Percentiles rank a stretch among this genome's conserved stretches.
These are phyloP conservation scores for Kradibia gibbosae DNA, from an alignment of 1,140 invertebrate genomes.

Conservation along the genomic window DNA sequence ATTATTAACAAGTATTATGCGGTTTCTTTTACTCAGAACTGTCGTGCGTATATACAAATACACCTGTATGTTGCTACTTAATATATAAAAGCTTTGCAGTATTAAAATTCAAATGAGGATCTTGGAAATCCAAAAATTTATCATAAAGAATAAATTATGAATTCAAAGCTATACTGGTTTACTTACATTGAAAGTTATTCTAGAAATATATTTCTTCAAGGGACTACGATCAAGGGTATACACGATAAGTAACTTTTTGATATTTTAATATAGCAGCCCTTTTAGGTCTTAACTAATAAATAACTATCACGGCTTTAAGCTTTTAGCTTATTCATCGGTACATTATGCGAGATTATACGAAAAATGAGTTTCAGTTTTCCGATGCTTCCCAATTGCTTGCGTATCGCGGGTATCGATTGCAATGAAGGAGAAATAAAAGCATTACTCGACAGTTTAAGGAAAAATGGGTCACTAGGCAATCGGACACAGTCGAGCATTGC, in stretches of 20 bases:
- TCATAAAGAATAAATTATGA: neutral
- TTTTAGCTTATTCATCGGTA: neutral
- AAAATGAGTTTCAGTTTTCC: neutral
- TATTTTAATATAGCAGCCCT: neutral
- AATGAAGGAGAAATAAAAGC: too few species aligned
- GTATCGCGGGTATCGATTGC: neutral
- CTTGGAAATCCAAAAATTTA: neutral
- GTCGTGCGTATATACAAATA: too few species aligned
- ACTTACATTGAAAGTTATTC: neutral
- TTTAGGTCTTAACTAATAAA: neutral
- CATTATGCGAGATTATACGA: neutral
- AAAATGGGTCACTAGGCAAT: neutral
- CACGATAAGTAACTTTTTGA: neutral
- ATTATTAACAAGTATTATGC: too few species aligned
- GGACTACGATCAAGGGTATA: neutral
- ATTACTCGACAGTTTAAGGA: neutral
- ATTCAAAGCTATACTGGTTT: neutral
- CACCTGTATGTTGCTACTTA: too few species aligned
- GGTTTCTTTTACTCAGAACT: too few species aligned
- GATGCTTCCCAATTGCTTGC: neutral
- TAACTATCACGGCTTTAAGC: neutral
- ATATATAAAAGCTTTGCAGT: neutral
- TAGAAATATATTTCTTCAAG: neutral
- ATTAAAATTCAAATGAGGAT: slow-evolving; percentile 7
- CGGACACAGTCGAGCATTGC: too few species aligned